Conservation (phyloP, 2,113 vertebrate species). For the Antidorcas marsupialis region DNA sequence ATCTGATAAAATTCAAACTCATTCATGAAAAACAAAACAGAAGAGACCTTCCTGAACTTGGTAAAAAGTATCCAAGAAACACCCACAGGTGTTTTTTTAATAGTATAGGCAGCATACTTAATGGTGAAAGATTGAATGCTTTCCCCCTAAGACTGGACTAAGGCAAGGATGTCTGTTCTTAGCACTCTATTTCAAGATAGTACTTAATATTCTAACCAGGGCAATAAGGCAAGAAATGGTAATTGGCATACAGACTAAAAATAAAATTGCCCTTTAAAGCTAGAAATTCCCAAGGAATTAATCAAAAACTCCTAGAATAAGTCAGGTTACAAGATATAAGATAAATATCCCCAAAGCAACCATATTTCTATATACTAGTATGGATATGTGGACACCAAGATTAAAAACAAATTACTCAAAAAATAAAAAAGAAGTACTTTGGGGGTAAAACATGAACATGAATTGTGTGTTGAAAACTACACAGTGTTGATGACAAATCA, state of each 20-base stretch:
- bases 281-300: conserved; percentile 2
- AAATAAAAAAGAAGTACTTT: not conserved
- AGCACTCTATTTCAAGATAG: not conserved
- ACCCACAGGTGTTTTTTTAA: not conserved
- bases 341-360: not conserved
- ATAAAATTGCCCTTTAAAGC: not conserved
- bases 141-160: not conserved
- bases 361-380: not conserved
- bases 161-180: not conserved
- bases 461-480: not conserved
- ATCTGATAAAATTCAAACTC: not conserved
- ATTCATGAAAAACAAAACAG: not conserved
- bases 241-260: not conserved
- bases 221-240: not conserved
- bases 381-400: not conserved
- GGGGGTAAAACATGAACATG: not conserved
- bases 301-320: not conserved
- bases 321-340: not conserved
- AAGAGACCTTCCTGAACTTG: not conserved
- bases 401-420: not conserved
- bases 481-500: not conserved
- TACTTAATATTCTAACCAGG: not conserved
- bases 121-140: not conserved
- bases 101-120: not conserved
- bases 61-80: not conserved